Conservation (phyloP, 2,113 vertebrate species). For the Alces alces region DNA sequence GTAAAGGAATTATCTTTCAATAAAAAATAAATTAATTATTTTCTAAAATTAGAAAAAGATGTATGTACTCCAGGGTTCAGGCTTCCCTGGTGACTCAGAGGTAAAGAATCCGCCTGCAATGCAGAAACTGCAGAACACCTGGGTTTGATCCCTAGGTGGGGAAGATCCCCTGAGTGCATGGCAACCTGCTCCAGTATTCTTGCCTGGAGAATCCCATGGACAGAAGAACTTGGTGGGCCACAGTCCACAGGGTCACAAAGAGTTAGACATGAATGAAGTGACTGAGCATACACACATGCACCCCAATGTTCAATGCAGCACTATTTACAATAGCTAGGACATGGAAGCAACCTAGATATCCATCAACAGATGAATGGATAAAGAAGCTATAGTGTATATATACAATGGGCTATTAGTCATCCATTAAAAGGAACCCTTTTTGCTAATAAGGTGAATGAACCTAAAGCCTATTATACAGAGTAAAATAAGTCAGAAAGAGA, state of each 20-base stretch:
- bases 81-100: background rate
- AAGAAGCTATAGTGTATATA: background rate
- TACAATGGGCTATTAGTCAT: background rate
- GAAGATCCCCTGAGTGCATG: background rate
- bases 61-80: background rate
- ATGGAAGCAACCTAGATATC: background rate
- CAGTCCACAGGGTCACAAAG: background rate
- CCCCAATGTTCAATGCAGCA: background rate
- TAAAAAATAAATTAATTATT: background rate
- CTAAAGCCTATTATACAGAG: background rate
- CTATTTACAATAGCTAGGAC: background rate
- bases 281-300: background rate
- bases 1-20: background rate
- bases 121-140: background rate
- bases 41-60: background rate
- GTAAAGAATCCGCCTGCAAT: background rate
- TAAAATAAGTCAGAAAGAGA: background rate
- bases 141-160: background rate
- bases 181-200: background rate
- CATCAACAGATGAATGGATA: background rate
- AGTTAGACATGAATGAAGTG: background rate
- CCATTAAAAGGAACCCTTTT: background rate
- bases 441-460: background rate
- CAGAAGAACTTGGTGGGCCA: background rate
- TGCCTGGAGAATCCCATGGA: background rate